Evolutionary conservation across 2,888 invertebrate genomes (phyloP).

Genomic region (Drosophila affinis): DNA sequence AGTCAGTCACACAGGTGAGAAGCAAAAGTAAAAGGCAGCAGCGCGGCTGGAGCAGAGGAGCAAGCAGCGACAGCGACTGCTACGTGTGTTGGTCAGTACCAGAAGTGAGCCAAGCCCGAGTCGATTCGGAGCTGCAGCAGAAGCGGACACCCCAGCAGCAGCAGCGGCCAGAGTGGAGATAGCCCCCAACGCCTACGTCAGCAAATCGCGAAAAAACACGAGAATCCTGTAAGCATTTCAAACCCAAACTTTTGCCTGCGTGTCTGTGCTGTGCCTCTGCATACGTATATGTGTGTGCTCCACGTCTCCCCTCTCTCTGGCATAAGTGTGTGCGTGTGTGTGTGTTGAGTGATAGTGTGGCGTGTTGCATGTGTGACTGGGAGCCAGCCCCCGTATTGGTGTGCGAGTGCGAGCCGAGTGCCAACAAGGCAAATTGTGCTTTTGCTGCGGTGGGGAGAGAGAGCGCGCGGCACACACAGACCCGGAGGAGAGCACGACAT

Average conservation of each 20-base stretch:
- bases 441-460: constrained; percentile 13
- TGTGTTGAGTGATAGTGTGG: constrained; percentile 1
- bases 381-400: not conserved
- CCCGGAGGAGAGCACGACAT: constrained; percentile 15
- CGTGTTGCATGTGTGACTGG: not conserved
- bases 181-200: constrained; percentile 57
- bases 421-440: constrained; percentile 68
- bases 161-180: constrained; percentile 33
- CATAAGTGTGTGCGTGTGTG: constrained; percentile 11
- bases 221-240: constrained; percentile 68
- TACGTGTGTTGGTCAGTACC: constrained; percentile 1
- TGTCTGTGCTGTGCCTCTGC: constrained; percentile 32
- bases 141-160: not conserved
- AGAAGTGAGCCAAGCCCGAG: constrained; percentile 1
- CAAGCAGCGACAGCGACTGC: constrained; percentile 4
- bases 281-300: constrained; percentile 25
- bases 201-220: constrained; percentile 35
- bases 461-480: not conserved
- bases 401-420: constrained; percentile 45
- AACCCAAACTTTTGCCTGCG: constrained; percentile 37
- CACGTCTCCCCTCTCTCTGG: constrained; percentile 6
- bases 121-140: not conserved
- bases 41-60: constrained; percentile 62
- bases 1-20: constrained; percentile 54
- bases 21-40: constrained; percentile 57